Conservation (phyloP, 2,113 vertebrate species). For the Sisor rabdophorus region DNA sequence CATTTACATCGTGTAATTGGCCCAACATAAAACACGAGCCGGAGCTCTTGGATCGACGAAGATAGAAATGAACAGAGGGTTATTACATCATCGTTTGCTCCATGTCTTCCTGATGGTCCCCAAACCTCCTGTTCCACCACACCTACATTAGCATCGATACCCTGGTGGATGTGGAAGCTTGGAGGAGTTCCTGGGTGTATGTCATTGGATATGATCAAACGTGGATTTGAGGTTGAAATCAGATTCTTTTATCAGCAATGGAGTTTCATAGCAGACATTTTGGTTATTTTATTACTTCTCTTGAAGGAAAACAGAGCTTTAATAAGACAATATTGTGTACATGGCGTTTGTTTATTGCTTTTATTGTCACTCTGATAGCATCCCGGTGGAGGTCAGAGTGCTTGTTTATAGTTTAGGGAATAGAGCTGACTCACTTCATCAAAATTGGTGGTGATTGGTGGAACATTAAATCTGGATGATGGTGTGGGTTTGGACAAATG, state of each 20-base stretch:
- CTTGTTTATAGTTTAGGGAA: background rate
- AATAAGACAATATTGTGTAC: background rate
- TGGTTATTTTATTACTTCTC: background rate
- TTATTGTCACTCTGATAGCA: background rate
- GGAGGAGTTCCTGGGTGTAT: background rate
- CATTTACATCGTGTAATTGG: background rate
- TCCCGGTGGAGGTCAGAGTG: background rate
- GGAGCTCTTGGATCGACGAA: background rate
- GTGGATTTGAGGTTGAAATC: background rate
- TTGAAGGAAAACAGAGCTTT: background rate
- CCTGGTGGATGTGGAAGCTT: background rate
- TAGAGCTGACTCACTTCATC: background rate
- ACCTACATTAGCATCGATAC: background rate
- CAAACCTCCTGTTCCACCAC: background rate
- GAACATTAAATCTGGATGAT: too few relatives aligned
- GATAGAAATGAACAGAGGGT: background rate
- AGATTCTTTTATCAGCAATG: background rate
- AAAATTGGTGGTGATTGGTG: background rate
- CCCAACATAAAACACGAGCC: background rate
- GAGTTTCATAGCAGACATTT: background rate
- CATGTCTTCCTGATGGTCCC: background rate
- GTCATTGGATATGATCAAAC: background rate
- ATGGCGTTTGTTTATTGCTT: background rate
- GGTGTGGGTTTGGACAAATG: too few relatives aligned
- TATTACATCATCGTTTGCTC: background rate